Base-by-base conservation (phyloP, 2,888 invertebrate genomes). In the Calephelis perditalis region DNA sequence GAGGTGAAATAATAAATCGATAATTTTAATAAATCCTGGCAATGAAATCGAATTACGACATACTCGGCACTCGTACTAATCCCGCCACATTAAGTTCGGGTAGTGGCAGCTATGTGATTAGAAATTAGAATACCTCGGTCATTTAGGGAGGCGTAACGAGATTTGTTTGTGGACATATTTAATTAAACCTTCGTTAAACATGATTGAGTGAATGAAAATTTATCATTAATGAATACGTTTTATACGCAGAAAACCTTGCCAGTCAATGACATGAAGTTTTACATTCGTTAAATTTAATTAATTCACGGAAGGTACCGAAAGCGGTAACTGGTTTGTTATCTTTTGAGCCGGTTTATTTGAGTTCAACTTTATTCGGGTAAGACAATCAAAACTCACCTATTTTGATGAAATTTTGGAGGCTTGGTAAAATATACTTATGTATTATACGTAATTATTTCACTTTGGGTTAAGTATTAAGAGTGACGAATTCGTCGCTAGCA, bases 101-200 rank as follows among this genome's bases (percentile, higher is more conserved):
- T 40, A 46, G 46, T 12, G 12, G 46, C n/a, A 46, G 12, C 47
- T 12, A 47, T 26, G 26, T 47, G 47, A 47, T 47, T 47, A 47
- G 15, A 47, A 47, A 26, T 47, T 47, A 47, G 47, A 47, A 47
- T 26, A 47, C 47, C 47, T 47, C 47, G n/a, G 15, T 8, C 47
- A 15, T 15, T 47, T 47, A 49, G 49, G 26, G 49, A 35, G 26
- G 49, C 10, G 15, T 26, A 26, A 10, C 9, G 49, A 26, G 26
- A 26, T 49, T 49, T 49, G 49, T 49, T 49, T 49, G 49, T 49
- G 49, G 26, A 49, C 49, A 49, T 49, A 49, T 49, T 35, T 11
- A 49, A 26, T 49, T 49, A 49, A 49, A 35, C 49, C 49, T 49
- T 49, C 49, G 49, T 35, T 49, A 49, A 35, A 35, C 49, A 40